These are phyloP conservation scores for Condylura cristata DNA, from an alignment of 2,113 vertebrate species.

Conservation along the genomic window DNA sequence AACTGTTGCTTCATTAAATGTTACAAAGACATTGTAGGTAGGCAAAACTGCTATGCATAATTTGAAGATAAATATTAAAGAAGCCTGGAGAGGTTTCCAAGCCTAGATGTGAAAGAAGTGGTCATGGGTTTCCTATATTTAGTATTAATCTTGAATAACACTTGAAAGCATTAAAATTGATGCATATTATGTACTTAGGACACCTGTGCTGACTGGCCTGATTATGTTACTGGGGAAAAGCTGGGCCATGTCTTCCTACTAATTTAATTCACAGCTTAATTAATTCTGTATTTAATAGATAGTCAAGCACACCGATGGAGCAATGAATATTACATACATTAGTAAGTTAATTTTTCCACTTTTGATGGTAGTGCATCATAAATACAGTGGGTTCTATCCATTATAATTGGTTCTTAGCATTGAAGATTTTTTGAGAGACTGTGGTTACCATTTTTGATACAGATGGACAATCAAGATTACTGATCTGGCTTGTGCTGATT, in stretches of 20 bases:
- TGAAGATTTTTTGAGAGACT: not conserved
- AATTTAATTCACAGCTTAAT: not conserved
- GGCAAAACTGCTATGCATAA: not conserved
- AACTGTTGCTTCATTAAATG: not conserved
- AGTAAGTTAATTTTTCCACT: not conserved
- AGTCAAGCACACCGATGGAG: not conserved
- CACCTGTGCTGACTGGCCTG: not conserved
- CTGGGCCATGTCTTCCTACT: not conserved
- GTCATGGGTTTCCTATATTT: not conserved
- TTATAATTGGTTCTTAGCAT: not conserved
- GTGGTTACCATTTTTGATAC: not conserved
- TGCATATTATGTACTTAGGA: not conserved
- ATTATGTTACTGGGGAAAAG: not conserved
- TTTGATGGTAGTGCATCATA: not conserved
- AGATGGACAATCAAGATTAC: not conserved
- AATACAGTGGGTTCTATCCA: not conserved
- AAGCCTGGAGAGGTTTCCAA: not conserved
- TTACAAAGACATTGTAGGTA: not conserved
- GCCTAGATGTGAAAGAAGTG: not conserved
- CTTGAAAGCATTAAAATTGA: not conserved
- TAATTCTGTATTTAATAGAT: not conserved
- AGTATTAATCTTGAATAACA: not conserved
- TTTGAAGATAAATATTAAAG: not conserved
- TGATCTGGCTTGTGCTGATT: not conserved
- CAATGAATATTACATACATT: not conserved